Percentiles rank a stretch among this genome's conserved stretches.
Evolutionary conservation across 2,113 vertebrate species (phyloP).

Genomic region (Lamprotornis superbus): DNA sequence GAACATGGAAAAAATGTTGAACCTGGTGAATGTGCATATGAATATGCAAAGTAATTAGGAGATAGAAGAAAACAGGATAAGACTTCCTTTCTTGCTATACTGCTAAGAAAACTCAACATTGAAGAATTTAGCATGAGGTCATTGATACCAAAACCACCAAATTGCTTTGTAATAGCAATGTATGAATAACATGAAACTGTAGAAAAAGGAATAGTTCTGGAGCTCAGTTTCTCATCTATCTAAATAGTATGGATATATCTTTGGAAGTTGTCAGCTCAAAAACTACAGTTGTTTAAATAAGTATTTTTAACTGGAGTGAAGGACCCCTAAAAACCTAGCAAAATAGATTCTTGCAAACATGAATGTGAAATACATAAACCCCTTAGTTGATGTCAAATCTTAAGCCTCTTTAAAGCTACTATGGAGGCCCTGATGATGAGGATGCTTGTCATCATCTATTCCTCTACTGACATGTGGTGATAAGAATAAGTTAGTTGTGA

Average conservation of each 20-base stretch:
- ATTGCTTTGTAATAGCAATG: background rate
- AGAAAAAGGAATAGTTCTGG: background rate
- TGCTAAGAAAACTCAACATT: background rate
- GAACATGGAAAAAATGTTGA: background rate
- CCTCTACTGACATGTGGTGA: background rate
- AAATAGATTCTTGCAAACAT: background rate
- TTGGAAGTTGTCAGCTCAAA: background rate
- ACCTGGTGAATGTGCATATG: accelerated
- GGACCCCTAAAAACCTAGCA: background rate
- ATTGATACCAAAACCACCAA: background rate
- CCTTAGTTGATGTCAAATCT: background rate
- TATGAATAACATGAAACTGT: background rate
- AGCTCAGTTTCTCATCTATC: background rate
- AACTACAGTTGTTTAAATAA: background rate
- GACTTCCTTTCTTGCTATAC: background rate
- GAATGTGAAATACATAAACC: background rate
- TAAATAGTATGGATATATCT: background rate
- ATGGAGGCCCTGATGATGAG: background rate
- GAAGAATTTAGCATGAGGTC: background rate
- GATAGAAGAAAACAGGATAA: background rate
- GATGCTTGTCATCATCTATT: background rate
- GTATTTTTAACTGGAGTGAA: background rate
- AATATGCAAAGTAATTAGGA: background rate
- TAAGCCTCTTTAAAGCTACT: background rate
- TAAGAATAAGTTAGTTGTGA: background rate